These are phyloP conservation scores for Acrocephalus scirpaceus DNA, from an alignment of 2,797 vertebrate genomes.

Conservation along the genomic window DNA sequence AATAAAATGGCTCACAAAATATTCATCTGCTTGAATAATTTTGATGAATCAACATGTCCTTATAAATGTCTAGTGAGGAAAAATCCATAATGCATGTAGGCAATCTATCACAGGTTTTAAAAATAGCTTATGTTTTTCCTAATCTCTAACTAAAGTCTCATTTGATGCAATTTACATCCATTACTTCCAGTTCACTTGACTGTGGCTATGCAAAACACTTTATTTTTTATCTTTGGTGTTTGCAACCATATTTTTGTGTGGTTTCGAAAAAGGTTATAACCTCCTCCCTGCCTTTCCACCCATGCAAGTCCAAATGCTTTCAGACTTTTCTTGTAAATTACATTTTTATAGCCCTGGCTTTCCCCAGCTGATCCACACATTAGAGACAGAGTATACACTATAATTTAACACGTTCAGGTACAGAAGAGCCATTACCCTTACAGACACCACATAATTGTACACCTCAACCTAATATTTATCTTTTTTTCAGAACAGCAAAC, in stretches of 20 bases:
- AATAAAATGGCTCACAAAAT: neutral
- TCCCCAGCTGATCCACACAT: neutral
- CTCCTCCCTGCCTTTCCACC: rapidly evolving
- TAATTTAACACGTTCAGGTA: neutral
- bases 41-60: neutral
- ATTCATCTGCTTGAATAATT: neutral
- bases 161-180: neutral
- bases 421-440: neutral
- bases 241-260: neutral
- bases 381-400: neutral
- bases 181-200: neutral
- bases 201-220: neutral
- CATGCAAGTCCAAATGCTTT: neutral
- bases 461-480: neutral
- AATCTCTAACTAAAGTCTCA: neutral
- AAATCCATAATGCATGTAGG: neutral
- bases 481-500: neutral
- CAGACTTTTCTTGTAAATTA: neutral
- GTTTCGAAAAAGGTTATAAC: neutral
- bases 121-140: neutral
- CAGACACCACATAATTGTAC: neutral
- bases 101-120: neutral
- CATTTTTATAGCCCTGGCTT: neutral
- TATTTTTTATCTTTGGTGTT: neutral
- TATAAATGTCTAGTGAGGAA: neutral